Evolutionary conservation across 2,113 vertebrate species (phyloP).

Genomic region (Dendropsophus ebraccatus): DNA sequence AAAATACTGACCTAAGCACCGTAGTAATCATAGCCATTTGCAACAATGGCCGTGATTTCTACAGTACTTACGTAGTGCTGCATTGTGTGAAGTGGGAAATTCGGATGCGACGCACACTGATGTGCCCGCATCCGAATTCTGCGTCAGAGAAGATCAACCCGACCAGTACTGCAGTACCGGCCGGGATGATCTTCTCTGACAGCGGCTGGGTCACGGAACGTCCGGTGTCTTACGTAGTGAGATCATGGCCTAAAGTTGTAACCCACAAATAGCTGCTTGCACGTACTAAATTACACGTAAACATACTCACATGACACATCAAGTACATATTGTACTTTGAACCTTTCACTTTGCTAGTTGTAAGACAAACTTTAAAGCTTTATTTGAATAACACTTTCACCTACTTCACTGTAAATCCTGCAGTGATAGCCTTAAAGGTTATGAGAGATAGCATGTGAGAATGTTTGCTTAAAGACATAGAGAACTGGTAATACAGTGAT

Average conservation of each 20-base stretch:
- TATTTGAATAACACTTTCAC: neutral
- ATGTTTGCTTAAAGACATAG: neutral
- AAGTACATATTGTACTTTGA: slow-evolving; percentile 11
- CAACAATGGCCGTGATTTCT: too few species aligned
- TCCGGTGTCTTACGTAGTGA: too few species aligned
- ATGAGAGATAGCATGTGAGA: neutral
- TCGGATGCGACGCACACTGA: too few species aligned
- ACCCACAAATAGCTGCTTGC: slow-evolving; percentile 11
- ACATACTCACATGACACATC: neutral
- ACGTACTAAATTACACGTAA: slow-evolving; percentile 19
- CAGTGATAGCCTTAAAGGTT: neutral
- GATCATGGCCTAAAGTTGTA: too few species aligned
- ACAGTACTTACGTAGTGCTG: too few species aligned
- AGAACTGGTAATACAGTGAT: neutral
- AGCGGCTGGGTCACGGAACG: too few species aligned
- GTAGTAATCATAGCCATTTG: too few species aligned
- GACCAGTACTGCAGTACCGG: too few species aligned
- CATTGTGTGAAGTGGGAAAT: too few species aligned
- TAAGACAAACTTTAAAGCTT: neutral
- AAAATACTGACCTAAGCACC: neutral
- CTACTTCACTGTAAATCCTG: neutral
- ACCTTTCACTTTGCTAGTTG: neutral
- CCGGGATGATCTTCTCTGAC: too few species aligned
- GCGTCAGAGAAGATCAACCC: too few species aligned
- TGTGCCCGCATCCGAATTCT: too few species aligned